Conservation (phyloP, 2,888 invertebrate species). For the Hermaeophaga mercurialis region DNA sequence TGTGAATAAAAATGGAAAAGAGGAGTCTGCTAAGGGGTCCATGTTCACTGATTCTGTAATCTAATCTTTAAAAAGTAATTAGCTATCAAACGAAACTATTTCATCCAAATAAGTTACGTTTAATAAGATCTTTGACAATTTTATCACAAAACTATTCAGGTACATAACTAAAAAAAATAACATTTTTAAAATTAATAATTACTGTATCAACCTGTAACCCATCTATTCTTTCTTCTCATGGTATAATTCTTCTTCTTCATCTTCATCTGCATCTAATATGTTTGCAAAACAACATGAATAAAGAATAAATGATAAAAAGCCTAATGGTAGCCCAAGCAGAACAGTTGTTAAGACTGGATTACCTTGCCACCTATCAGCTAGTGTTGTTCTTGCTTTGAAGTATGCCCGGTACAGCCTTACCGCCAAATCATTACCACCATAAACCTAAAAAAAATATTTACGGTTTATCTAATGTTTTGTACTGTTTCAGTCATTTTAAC, state of each 20-base stretch:
- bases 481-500: too few species aligned
- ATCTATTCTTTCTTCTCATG: slow-evolving; percentile 60
- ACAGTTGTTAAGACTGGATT: slow-evolving; percentile 93
- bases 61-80: too few species aligned
- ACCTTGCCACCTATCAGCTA: slow-evolving; percentile 89
- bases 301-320: slow-evolving; percentile 91
- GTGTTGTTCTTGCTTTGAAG: slow-evolving; percentile 79
- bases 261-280: slow-evolving; percentile 89
- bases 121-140: slow-evolving; percentile 12
- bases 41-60: too few species aligned
- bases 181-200: neutral
- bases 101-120: too few species aligned
- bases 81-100: too few species aligned
- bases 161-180: slow-evolving; percentile 1
- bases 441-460: slow-evolving; percentile 64
- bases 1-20: too few species aligned
- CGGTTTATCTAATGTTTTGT: too few species aligned
- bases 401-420: slow-evolving; percentile 79
- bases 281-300: slow-evolving; percentile 97
- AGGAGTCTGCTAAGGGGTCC: too few species aligned
- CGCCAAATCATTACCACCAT: slow-evolving; percentile 82
- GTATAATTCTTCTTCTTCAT: slow-evolving; percentile 63
- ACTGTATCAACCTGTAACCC: neutral
- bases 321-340: slow-evolving; percentile 91
- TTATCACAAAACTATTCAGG: slow-evolving; percentile 24